Evolutionary conservation across 2,888 invertebrate genomes (phyloP), one percentile per base, ranked within the genome.

Genomic region (Trichacis sp.): DNA sequence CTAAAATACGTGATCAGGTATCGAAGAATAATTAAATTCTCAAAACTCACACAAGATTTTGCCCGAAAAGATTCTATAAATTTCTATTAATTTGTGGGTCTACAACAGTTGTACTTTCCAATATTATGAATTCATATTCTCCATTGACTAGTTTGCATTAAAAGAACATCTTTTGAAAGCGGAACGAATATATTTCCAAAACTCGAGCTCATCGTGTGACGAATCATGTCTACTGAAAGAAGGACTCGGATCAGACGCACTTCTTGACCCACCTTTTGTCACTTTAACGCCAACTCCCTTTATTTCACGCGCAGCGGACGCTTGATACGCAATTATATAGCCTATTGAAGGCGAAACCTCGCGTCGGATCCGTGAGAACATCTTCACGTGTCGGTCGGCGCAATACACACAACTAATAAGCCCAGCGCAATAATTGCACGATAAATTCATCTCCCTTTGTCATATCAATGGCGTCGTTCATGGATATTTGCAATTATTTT

Each of bases 151-250:
- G n/a, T n/a, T n/a, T n/a, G n/a, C n/a, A n/a, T n/a, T n/a, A n/a
- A n/a, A n/a, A n/a, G n/a, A n/a, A 24, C 24, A 8, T 24, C 24
- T 24, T 8, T 3, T 20, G 0, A 15, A 56, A 47, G 57, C 53
- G 53, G 48, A 52, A 46, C 33, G 30, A 46, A 77, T 80, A 40
- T 81, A 80, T 81, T 82, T 81, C 75, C 79, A 78, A 81, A 82
- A 82, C 79, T 79, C 72, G 33, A 63, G 18, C 55, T 69, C 59
- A 42, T 48, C 54, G 77, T 75, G 73, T 78, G 73, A 78, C 82
- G 73, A 77, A 82, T 80, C 67, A 58, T 56, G 68, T 59, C 59
- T 46, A 55, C 18, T 56, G 57, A 45, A 64, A 59, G 48, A 53
- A 19, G 38, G 53, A 56, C 58, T 40, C 40, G 50, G 42, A 69